Conservation (phyloP, 2,888 invertebrate genomes). For the Cepaea hortensis region DNA sequence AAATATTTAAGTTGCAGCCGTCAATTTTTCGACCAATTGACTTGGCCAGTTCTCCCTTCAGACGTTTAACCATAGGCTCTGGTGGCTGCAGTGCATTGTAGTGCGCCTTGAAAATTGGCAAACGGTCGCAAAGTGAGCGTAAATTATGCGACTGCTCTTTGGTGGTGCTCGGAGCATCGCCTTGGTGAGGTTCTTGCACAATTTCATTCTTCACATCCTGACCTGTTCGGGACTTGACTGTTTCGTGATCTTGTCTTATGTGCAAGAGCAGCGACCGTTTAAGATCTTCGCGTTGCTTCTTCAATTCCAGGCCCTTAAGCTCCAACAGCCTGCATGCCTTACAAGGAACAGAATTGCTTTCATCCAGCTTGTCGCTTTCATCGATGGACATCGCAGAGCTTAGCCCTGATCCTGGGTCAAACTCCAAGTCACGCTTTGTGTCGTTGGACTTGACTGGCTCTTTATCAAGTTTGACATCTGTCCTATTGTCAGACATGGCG, state of each 20-base stretch:
- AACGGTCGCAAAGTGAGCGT: not conserved
- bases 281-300: not conserved
- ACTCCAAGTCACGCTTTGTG: not conserved
- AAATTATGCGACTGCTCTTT: not conserved
- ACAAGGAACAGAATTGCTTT: not conserved
- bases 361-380: not conserved
- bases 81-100: not conserved
- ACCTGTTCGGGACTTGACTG: not conserved
- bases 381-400: not conserved
- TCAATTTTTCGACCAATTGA: not conserved
- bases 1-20: not conserved
- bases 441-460: not conserved
- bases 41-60: conserved; percentile 17
- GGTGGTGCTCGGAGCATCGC: not conserved
- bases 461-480: no score
- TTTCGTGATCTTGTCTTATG: not conserved
- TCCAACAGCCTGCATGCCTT: not conserved
- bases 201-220: not conserved
- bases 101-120: not conserved
- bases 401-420: not conserved
- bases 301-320: not conserved
- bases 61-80: not conserved
- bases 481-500: no score
- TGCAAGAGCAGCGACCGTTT: not conserved
- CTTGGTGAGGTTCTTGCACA: not conserved